Evolutionary conservation across 2,888 invertebrate species (phyloP).

Genomic region (Drosophila formosana): DNA sequence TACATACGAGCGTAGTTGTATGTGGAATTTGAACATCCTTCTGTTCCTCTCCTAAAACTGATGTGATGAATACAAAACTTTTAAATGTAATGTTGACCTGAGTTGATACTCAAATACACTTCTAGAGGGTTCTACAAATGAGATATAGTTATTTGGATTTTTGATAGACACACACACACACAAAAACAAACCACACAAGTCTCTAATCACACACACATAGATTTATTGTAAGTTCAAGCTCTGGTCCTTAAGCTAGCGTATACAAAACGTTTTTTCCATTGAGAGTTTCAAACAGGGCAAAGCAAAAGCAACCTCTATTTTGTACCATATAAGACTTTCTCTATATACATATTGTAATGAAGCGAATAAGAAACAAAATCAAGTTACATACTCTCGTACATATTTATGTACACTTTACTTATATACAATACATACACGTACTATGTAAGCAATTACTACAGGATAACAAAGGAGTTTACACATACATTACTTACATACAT

Average conservation of each 20-base stretch:
- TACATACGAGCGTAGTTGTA: not conserved
- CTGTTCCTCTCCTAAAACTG: constrained; percentile 39
- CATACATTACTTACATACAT: constrained; percentile 19
- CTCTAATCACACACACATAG: constrained; percentile 17
- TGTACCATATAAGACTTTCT: constrained; percentile 66
- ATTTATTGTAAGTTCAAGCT: constrained; percentile 32
- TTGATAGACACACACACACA: constrained; percentile 12
- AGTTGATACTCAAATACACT: constrained; percentile 15
- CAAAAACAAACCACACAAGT: not conserved
- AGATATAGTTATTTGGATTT: constrained; percentile 10
- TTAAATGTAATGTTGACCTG: constrained; percentile 30
- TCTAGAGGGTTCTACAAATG: not conserved
- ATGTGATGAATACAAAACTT: constrained; percentile 48
- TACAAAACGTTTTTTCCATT: constrained; percentile 34
- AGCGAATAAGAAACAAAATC: constrained; percentile 21
- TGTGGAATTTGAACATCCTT: constrained; percentile 29
- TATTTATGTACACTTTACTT: constrained; percentile 58
- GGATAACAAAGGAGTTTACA: constrained; percentile 42
- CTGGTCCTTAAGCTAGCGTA: constrained; percentile 21
- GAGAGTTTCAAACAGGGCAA: constrained; percentile 50
- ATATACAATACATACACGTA: constrained; percentile 39
- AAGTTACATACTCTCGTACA: constrained; percentile 40
- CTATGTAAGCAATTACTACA: constrained; percentile 62
- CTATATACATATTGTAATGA: constrained; percentile 15
- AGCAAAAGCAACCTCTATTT: constrained; percentile 43